These are phyloP conservation scores for Gymnodraco acuticeps DNA, from an alignment of 2,797 vertebrate genomes.

Conservation along the genomic window DNA sequence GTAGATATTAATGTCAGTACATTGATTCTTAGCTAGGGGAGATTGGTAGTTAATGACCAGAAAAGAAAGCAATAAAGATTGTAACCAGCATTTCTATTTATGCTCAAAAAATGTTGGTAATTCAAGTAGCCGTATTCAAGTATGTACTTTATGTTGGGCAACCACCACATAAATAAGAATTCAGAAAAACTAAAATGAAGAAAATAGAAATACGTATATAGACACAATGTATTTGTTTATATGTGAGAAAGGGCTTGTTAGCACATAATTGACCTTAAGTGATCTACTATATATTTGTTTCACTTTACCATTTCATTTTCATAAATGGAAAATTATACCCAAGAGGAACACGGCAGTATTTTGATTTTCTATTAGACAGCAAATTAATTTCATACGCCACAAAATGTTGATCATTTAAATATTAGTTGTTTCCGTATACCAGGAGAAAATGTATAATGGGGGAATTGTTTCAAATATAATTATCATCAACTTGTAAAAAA, in stretches of 20 bases:
- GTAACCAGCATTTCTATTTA: constrained; percentile 1
- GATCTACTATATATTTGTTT: constrained; percentile 45
- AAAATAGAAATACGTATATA: no score
- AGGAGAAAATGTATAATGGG: constrained; percentile 38
- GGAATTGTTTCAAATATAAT: constrained; percentile 52
- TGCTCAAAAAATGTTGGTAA: neutral
- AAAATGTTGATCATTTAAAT: constrained; percentile 56
- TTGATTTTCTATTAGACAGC: constrained; percentile 60
- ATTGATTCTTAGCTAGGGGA: constrained; percentile 3
- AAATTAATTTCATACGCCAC: constrained; percentile 54
- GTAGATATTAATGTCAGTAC: constrained; percentile 12
- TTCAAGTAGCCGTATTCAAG: neutral
- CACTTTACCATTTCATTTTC: constrained; percentile 53
- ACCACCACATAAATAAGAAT: neutral
- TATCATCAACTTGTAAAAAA: constrained; percentile 42
- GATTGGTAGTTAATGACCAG: constrained; percentile 40
- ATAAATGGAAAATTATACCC: constrained; percentile 58
- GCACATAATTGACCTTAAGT: constrained; percentile 46
- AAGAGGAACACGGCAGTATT: constrained; percentile 45
- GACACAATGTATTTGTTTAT: constrained; percentile 24
- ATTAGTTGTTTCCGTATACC: constrained; percentile 38
- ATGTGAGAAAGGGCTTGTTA: constrained; percentile 31
- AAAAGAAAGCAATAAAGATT: constrained; percentile 20
- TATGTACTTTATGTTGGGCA: neutral
- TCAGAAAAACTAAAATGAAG: constrained; percentile 1